phyloP scores from a whole-genome alignment of 2,797 vertebrate species.

The Anguilla pacifica region DNA sequence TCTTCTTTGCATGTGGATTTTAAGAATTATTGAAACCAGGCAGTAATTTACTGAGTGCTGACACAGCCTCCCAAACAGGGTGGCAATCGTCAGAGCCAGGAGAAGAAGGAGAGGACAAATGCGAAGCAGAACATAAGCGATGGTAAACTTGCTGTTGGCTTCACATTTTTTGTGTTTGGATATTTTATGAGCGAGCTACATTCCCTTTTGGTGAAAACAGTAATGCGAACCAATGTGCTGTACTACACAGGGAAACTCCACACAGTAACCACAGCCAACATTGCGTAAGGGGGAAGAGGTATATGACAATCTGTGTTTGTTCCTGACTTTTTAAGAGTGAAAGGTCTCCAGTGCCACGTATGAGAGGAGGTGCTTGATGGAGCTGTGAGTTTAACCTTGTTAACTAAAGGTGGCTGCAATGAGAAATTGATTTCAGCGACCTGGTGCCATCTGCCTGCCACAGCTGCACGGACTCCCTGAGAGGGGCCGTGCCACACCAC shows the following conservation, averaged over 20 bases:
- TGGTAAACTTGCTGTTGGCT: not conserved
- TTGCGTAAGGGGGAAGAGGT: not conserved
- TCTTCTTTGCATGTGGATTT: too few relatives aligned
- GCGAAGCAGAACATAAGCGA: not conserved
- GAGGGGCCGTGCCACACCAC: not conserved
- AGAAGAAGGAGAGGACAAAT: too few relatives aligned
- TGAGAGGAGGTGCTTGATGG: slow-evolving; percentile 1
- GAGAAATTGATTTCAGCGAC: slow-evolving; percentile 69
- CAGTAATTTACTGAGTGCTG: too few relatives aligned
- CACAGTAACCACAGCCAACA: not conserved
- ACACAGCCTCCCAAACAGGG: too few relatives aligned
- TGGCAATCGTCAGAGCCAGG: too few relatives aligned
- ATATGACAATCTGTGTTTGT: not conserved
- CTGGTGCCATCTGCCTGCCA: slow-evolving; percentile 47
- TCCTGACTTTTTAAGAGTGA: slow-evolving; percentile 15
- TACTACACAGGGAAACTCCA: not conserved
- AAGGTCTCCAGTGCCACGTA: slow-evolving; percentile 19
- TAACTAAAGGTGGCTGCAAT: slow-evolving; percentile 62
- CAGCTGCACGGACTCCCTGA: slow-evolving; percentile 41
- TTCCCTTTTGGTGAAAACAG: not conserved
- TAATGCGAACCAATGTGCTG: not conserved
- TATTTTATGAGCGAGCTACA: not conserved
- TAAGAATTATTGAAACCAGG: too few relatives aligned
- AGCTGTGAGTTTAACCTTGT: slow-evolving; percentile 62
- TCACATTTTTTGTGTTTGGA: not conserved